Evolutionary conservation across 2,797 vertebrate genomes (phyloP), one percentile per base, ranked within the genome.

Genomic region (Rhabdophis nuchalis): DNA sequence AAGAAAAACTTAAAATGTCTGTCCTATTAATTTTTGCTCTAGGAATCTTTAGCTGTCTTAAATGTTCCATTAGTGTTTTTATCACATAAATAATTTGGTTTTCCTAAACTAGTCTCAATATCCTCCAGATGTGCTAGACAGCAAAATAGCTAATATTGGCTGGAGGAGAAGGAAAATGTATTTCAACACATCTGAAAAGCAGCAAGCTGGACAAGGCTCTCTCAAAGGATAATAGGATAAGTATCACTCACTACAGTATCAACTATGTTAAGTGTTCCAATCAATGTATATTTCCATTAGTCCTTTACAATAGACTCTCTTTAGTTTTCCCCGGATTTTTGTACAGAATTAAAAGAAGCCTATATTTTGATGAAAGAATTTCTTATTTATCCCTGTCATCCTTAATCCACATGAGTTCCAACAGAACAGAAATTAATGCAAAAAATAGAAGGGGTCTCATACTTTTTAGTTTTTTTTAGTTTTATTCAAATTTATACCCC

Each of bases 21-120:
- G 20, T 68, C 89, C 91, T 91, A 91, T 41, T 92, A 92, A 92
- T 90, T 89, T 94, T 93, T 91, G 88, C 91, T 94, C 93, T 16
- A 60, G 25, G 14, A 60, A 90, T 50, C 56, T 20, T 57, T 46
- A 89, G 50, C 8, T 56, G 14, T 54, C 60, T 77, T 12, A 52
- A 53, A 29, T 41, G 46, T 72, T 90, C 36, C 64, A 92, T 86
- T 41, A 89, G 2, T 72, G 25, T 29, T 61, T 87, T 58, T 36
- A 68, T 18, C n/a, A 32, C 29, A 27, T 23, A 32, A 92, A 82
- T 10, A 58, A 91, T 57, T 4, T 27, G 9, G 36, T 88, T 41
- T 57, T 89, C 18, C 60, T 29, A 89, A 29, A 68, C 18, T 54
- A 20, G 14, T 12, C 3, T 85, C 56, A 29, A 5, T 90, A 36